A percentile compares a stretch with the other conserved stretches of the same genome.
phyloP scores from a whole-genome alignment of 2,888 invertebrate genomes.

The Athetis lepigone region DNA sequence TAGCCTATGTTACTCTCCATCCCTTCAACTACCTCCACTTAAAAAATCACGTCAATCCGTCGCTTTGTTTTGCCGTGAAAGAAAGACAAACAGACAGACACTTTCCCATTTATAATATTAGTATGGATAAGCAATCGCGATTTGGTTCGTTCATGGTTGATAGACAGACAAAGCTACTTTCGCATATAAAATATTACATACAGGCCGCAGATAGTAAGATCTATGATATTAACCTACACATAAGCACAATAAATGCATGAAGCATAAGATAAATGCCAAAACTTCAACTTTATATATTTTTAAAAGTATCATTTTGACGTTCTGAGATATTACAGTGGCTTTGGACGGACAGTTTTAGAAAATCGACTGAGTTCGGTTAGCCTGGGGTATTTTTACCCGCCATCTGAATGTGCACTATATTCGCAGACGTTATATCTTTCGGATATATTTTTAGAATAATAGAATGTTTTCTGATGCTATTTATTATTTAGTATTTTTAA shows the following conservation, averaged over 20 bases:
- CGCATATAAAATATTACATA: not conserved
- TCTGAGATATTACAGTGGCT: conserved; percentile 39
- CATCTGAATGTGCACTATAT: conserved; percentile 40
- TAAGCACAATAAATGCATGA: conserved; percentile 24
- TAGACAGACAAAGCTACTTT: too few relatives aligned
- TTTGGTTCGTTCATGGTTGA: too few relatives aligned
- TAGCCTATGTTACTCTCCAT: too few relatives aligned
- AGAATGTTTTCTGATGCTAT: conserved; percentile 5
- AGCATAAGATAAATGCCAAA: conserved; percentile 34
- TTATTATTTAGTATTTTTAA: not conserved
- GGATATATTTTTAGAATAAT: conserved; percentile 26
- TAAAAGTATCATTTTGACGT: conserved; percentile 42
- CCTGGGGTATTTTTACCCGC: conserved; percentile 48
- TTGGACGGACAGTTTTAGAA: conserved; percentile 45
- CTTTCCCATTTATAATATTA: too few relatives aligned
- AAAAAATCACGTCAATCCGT: too few relatives aligned
- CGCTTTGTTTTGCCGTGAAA: too few relatives aligned
- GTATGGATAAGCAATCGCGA: too few relatives aligned
- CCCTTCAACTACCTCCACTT: too few relatives aligned
- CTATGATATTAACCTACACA: conserved; percentile 9
- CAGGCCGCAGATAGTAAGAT: not conserved
- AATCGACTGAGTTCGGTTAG: conserved; percentile 39
- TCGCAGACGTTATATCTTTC: conserved; percentile 33
- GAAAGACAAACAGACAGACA: too few relatives aligned
- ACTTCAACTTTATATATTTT: conserved; percentile 25